Evolutionary conservation across 2,797 vertebrate genomes (phyloP).

Genomic region (Lacerta bilineata): DNA sequence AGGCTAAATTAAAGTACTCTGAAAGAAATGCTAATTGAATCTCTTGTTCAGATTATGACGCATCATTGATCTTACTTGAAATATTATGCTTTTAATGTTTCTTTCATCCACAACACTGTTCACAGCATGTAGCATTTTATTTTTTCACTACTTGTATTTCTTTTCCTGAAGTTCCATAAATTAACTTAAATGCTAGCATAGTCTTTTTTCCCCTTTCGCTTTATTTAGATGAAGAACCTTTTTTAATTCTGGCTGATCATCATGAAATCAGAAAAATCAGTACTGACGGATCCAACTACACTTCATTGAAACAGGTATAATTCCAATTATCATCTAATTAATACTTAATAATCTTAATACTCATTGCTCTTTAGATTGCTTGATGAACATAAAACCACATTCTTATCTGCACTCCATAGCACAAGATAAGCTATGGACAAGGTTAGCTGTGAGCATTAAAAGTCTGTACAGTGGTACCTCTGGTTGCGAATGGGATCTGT

Average conservation of each 20-base stretch:
- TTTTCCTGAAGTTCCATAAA: slow-evolving; percentile 75
- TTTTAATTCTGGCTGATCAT: slow-evolving; percentile 98
- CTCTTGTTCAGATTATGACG: slow-evolving; percentile 74
- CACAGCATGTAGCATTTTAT: slow-evolving; percentile 74
- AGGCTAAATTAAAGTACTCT: slow-evolving; percentile 56
- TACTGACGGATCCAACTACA: slow-evolving; percentile 97
- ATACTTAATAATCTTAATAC: slow-evolving; percentile 43
- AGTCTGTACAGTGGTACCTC: no score
- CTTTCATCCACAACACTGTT: slow-evolving; percentile 73
- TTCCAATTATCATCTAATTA: slow-evolving; percentile 67
- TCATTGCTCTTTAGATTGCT: slow-evolving; percentile 59
- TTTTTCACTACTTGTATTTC: slow-evolving; percentile 71
- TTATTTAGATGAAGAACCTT: slow-evolving; percentile 93
- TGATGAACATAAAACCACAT: slow-evolving; percentile 37
- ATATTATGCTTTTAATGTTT: slow-evolving; percentile 76
- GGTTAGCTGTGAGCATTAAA: no score
- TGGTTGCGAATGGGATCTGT: no score
- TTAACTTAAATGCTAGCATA: slow-evolving; percentile 71
- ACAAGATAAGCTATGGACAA: no score
- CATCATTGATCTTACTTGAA: slow-evolving; percentile 75
- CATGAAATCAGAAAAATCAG: slow-evolving; percentile 98
- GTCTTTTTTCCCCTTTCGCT: slow-evolving; percentile 68
- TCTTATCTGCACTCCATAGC: no score
- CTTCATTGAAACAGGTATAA: slow-evolving; percentile 96
- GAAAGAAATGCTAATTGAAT: slow-evolving; percentile 74